Evolutionary conservation across 2,888 invertebrate genomes (phyloP), one percentile per base, ranked within the genome.

Genomic region (Heliconius hortense): DNA sequence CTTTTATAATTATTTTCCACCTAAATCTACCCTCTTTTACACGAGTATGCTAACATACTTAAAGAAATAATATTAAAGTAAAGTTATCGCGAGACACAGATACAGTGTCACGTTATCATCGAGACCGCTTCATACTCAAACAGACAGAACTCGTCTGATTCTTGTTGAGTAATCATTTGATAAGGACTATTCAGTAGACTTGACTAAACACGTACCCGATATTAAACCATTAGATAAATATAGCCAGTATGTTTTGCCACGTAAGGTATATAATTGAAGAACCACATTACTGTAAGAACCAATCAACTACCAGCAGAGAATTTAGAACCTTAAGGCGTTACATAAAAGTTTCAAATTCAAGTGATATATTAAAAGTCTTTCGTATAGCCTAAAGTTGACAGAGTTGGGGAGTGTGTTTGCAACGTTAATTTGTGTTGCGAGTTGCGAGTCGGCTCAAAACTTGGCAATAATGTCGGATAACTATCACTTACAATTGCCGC

Each of bases 401-500:
- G 74, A 74, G 74, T 73, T 73, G 66, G 70, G 71, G 73, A 79
- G 80, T 78, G 79, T 76, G 75, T 66, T 71, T 43, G 56, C 71
- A 70, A 71, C 78, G 77, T 79, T 80, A 78, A 80, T 80, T 80
- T 77, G 76, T 74, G 78, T 75, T 76, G 79, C 78, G 74, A 28
- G 28, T 28, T 28, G 4, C 28, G 35, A 78, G 71, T 76, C 74
- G 68, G 68, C 64, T 59, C 64, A 72, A 70, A 78, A 79, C 74
- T 78, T 76, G 72, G 77, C 75, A 73, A 79, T 78, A 78, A 77
- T 78, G 77, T 78, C 77, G 77, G 74, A 72, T 76, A 78, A 81
- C 80, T 81, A 79, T 80, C 80, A 76, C 79, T 79, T 75, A 78
- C 79, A 74, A 74, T 76, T 80, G 77, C 73, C 76, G 76, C 66